Evolutionary conservation across 2,888 invertebrate species (phyloP).

Genomic region (Neoitamus cyanurus): DNA sequence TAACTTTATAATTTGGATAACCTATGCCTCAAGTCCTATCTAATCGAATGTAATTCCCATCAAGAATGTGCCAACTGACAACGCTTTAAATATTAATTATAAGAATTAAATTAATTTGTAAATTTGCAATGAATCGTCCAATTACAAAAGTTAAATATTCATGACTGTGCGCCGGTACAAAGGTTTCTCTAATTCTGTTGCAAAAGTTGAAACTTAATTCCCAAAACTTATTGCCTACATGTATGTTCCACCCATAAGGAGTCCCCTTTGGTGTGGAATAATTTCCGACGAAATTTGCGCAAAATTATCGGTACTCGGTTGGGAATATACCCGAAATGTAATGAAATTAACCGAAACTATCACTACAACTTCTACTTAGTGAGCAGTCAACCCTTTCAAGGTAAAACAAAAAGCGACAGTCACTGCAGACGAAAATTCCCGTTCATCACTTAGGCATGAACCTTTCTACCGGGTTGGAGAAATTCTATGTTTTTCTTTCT

Average conservation of each 20-base stretch:
- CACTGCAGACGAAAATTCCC: slow-evolving; percentile 13
- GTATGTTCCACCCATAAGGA: not conserved
- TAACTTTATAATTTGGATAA: too few species aligned
- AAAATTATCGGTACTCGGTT: not conserved
- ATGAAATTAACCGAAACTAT: not conserved
- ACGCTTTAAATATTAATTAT: not conserved
- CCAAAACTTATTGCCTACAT: not conserved
- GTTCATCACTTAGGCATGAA: not conserved
- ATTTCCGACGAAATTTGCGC: not conserved
- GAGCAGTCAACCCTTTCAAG: not conserved
- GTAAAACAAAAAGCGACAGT: slow-evolving; percentile 18
- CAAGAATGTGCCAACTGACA: too few species aligned
- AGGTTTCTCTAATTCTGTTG: not conserved
- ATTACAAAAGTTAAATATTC: not conserved
- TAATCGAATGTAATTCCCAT: too few species aligned
- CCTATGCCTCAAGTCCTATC: too few species aligned
- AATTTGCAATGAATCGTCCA: not conserved
- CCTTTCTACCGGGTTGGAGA: not conserved
- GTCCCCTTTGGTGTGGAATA: not conserved
- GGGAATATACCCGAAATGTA: not conserved
- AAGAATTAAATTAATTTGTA: not conserved
- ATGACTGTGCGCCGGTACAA: not conserved
- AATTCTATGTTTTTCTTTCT: slow-evolving; percentile 31
- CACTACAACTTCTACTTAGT: not conserved
- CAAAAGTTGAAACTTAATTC: not conserved